Evolutionary conservation across 1,140 invertebrate species (phyloP).

Genomic region (Diachasma alloeum): DNA sequence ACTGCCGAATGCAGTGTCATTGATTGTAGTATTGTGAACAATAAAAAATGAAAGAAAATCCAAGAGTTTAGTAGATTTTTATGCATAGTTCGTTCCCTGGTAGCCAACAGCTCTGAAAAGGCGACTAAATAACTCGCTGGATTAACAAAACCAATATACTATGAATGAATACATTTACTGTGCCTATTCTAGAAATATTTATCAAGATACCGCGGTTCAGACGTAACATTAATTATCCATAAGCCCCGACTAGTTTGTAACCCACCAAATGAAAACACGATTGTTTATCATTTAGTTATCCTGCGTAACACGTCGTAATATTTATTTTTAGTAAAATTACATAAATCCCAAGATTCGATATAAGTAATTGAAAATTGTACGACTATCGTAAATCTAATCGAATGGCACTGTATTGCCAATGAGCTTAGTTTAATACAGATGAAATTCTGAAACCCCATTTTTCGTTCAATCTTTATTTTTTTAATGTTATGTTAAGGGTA

Average conservation of each 20-base stretch:
- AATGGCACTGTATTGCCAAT: not conserved
- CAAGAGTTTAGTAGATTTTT: constrained; percentile 42
- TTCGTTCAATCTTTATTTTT: not conserved
- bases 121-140: constrained; percentile 22
- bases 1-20: constrained; percentile 20
- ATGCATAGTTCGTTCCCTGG: constrained; percentile 57
- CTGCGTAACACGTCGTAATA: not conserved
- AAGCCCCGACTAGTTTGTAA: constrained; percentile 21
- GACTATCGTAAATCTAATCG: constrained; percentile 4
- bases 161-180: constrained; percentile 52
- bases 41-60: constrained; percentile 39
- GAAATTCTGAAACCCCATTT: no score
- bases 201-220: constrained; percentile 33
- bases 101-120: constrained; percentile 52
- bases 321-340: constrained; percentile 11
- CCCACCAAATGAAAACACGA: not conserved
- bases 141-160: constrained; percentile 27
- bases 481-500: not conserved
- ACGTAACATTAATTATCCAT: constrained; percentile 27
- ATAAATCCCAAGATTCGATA: constrained; percentile 20
- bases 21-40: constrained; percentile 48
- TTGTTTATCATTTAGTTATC: constrained; percentile 1
- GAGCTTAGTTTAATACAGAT: not conserved
- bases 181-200: constrained; percentile 58
- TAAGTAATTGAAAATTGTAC: constrained; percentile 1